Base-by-base conservation (phyloP, 1,140 invertebrate species). In the Papilio glaucus region DNA sequence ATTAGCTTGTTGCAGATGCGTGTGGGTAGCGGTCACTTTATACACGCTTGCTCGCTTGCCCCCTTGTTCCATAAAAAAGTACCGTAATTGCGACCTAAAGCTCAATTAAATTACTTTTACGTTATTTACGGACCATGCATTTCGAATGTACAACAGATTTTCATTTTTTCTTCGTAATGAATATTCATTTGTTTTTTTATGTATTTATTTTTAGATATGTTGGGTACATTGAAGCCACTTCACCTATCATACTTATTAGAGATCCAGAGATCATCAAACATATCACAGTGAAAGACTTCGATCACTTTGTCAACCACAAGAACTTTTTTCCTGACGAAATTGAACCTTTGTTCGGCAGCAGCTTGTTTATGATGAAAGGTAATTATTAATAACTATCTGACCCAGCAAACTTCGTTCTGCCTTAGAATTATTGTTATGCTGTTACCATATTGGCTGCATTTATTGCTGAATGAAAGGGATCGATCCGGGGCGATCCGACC, bases 271-370 rank as follows among this genome's bases (percentile, higher is more conserved):
- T 95, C 4, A 94, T 96, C 2, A 95, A 94, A 75, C 85, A 89
- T 41, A 90, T 96, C 1, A 88, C 92, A 0, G 89, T 96, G 0
- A 96, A 95, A 80, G 94, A 96, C 72, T 96, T 96, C 73, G 94
- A 96, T 4, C 81, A 95, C 78, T 96, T 96, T 72, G 83, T 92
- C 0, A 94, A 96, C 75, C 94, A 95, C 72, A 82, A 88, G 6
- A 73, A 78, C 0, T 90, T 95, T 41, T 78, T 94, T 6, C 79
- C 82, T 13, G 85, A 87, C 12, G 85, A 94, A 0, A 45, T 78
- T 4, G 95, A 95, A 72, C 94, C 94, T 0, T 67, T 96, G 0
- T 87, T 95, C 45, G 92, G 89, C 12, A 91, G 91, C 13, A 94
- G 93, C 79, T 72, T 96, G 1, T 91, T 94, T 33, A 78, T 92